Conservation (phyloP, 2,888 invertebrate species). For the Sarcophaga rosellei region DNA sequence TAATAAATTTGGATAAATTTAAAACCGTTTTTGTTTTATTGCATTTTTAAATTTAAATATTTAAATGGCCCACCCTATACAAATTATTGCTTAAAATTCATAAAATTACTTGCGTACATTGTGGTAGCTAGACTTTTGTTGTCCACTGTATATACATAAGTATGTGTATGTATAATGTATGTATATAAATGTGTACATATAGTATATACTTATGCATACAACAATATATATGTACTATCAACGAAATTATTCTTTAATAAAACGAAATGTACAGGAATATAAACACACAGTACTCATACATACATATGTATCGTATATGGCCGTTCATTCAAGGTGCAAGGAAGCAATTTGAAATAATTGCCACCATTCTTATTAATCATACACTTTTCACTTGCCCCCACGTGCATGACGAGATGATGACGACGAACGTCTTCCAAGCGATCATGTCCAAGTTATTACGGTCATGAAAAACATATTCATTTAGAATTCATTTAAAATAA, state of each 20-base stretch:
- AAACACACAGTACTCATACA: no score
- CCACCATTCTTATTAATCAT: constrained; percentile 78
- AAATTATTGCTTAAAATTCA: no score
- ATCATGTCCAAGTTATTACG: constrained; percentile 47
- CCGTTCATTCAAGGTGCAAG: constrained; percentile 76
- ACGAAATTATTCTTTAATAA: constrained; percentile 50
- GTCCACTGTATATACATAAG: no score
- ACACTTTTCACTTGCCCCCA: constrained; percentile 66
- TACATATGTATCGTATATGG: background rate
- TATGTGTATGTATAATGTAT: no score
- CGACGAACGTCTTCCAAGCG: constrained; percentile 34
- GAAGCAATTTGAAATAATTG: constrained; percentile 80
- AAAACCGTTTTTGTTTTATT: no score
- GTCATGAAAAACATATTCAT: constrained; percentile 60
- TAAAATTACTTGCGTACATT: no score
- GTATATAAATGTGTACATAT: no score
- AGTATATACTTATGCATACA: no score
- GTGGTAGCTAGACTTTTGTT: no score
- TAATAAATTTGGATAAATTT: no score
- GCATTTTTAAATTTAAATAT: no score
- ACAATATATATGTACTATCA: constrained; percentile 1
- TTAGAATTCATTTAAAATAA: constrained; percentile 77
- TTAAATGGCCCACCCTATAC: no score
- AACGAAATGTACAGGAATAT: background rate
- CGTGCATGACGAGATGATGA: constrained; percentile 73